Evolutionary conservation across 2,113 vertebrate genomes (phyloP), one percentile per base, ranked within the genome.

Genomic region (Oncorhynchus masou): DNA sequence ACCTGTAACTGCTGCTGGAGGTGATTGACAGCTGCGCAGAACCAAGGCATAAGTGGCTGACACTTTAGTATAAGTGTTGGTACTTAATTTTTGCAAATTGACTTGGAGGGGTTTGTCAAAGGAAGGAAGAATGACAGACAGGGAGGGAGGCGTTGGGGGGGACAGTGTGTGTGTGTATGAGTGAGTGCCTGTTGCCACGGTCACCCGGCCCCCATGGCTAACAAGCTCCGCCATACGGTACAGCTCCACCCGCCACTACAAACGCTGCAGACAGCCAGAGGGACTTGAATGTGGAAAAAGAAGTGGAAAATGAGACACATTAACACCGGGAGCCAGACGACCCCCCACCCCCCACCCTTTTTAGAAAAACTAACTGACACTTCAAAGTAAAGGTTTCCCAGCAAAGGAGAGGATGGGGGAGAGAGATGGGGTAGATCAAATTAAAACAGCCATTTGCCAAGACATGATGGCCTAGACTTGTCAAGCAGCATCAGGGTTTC

Each of bases 361-460:
- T 39, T 8, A 25, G 49, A 76, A 73, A 62, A 34, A 51, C 39
- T 45, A 12, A 45, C 60, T 82, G 74, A 85, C 85, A 88, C 89
- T 90, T 90, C 73, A 83, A 86, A 89, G 79, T 80, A 83, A 79
- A 73, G 27, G 45, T 81, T 79, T 76, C 70, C 79, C 68, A 59
- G 54, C 64, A 51, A 51, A 64, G 67, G 39, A 29, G 39, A 75
- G 68, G 22, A n/a, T 25, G 20, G 69, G n/a, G 49, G 5, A 49
- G 20, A n/a, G 67, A 75, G 13, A 45, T 11, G 39, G 39, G 9
- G 39, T 11, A 11, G 39, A 45, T 11, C 0, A 74, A 79, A 84
- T 81, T 76, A 48, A 85, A 76, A 72, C 45, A 3, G 80, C 34
- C 22, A 24, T 86, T 88, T 87, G 76, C 74, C 82, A 80, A 85